A percentile compares a stretch with the other conserved stretches of the same genome.
Conservation (phyloP, 2,113 vertebrate genomes). For the Enhydra lutris region DNA sequence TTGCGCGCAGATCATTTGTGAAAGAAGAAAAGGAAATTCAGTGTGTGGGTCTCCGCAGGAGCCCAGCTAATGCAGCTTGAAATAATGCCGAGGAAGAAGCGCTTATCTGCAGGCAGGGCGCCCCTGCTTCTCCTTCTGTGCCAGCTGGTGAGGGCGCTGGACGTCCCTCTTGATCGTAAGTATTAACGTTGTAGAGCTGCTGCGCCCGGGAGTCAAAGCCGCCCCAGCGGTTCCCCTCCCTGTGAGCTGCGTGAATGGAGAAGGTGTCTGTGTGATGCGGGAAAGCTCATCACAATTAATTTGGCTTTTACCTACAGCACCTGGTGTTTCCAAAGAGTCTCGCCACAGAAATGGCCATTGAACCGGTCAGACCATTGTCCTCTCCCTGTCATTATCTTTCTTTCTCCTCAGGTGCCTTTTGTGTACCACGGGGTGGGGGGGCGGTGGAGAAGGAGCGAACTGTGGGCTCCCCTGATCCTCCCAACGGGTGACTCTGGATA, state of each 20-base stretch:
- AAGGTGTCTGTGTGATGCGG: slow-evolving; percentile 36
- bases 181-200: slow-evolving; percentile 68
- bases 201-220: slow-evolving; percentile 2
- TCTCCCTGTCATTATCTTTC: not conserved
- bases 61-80: slow-evolving; percentile 75
- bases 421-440: fast-evolving
- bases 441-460: not conserved
- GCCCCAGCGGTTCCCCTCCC: not conserved
- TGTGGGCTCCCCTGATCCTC: not conserved
- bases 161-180: slow-evolving; percentile 98
- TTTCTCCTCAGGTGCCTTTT: not conserved
- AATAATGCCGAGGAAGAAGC: slow-evolving; percentile 87
- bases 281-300: slow-evolving; percentile 60
- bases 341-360: not conserved
- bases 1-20: slow-evolving; percentile 67
- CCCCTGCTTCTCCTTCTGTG: slow-evolving; percentile 88
- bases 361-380: not conserved
- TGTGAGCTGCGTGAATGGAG: not conserved
- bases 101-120: slow-evolving; percentile 74
- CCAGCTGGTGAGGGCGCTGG: slow-evolving; percentile 88
- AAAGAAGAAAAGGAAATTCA: slow-evolving; percentile 78
- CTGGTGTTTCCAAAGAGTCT: slow-evolving; percentile 56
- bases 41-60: slow-evolving; percentile 76
- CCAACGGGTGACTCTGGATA: not conserved
- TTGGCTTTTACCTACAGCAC: slow-evolving; percentile 57